These are phyloP conservation scores for Campylomormyrus numenius DNA, from an alignment of 2,113 vertebrate genomes.

Conservation along the genomic window DNA sequence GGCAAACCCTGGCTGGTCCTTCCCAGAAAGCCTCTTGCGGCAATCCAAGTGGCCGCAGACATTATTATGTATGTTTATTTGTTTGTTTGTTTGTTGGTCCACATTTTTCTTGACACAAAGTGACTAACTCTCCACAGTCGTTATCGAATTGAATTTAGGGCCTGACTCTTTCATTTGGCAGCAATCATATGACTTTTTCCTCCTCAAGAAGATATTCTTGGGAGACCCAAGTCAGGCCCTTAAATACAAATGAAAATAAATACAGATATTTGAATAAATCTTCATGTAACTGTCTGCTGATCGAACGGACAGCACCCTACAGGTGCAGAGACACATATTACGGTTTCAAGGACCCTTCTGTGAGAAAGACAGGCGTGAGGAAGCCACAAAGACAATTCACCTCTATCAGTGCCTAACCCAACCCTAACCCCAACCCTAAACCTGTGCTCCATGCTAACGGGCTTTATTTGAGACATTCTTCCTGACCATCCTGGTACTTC, in stretches of 20 bases:
- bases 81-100: background rate
- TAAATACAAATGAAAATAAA: constrained; percentile 46
- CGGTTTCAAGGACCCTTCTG: constrained; percentile 10
- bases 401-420: background rate
- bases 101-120: constrained; percentile 18
- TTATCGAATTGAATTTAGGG: constrained; percentile 26
- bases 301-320: constrained; percentile 29
- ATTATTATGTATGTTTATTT: background rate
- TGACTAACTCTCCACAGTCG: constrained; percentile 37
- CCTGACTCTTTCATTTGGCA: constrained; percentile 20
- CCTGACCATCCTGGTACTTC: background rate
- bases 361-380: background rate
- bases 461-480: background rate
- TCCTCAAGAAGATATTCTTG: constrained; percentile 39
- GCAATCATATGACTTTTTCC: constrained; percentile 12
- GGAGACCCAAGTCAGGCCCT: constrained; percentile 42
- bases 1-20: background rate
- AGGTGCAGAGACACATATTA: constrained; percentile 21
- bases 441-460: background rate
- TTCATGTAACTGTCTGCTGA: constrained; percentile 28
- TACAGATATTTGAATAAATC: constrained; percentile 35
- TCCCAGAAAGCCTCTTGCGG: background rate
- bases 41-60: background rate
- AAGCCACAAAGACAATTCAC: background rate
- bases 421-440: background rate